Evolutionary conservation across 2,888 invertebrate genomes (phyloP), one percentile per base, ranked within the genome.

Genomic region (Trichogramma evanescens): DNA sequence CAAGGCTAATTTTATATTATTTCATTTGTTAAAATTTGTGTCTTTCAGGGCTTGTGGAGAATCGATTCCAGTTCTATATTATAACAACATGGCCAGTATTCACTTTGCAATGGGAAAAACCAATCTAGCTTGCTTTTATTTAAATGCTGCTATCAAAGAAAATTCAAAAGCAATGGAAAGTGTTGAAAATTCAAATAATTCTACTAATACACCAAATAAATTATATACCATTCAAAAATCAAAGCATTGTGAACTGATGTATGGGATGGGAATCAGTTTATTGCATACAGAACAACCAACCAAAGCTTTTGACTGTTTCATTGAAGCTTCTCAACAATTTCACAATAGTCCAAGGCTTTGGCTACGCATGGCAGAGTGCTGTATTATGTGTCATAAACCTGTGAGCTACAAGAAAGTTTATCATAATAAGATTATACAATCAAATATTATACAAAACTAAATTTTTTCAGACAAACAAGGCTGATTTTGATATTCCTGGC

Each of bases 331-430:
- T 0, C 86, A 93, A 65, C 86, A 89, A 61, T 92, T 90, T 71
- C 92, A 91, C 64, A 88, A 89, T 68, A 95, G 95, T 78, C 91
- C 95, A 4, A 82, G 91, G 59, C 82, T 97, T 48, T 98, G 97
- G 96, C 80, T 95, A 60, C 83, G 96, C 69, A 81, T 97, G 70
- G 95, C 96, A 0, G 97, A 97, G 78, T 94, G 95, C 73, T 94
- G 94, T 75, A 89, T 94, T 50, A 85, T 83, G 69, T 83, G 83
- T 71, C 83, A 86, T 69, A 86, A 86, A 72, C 80, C 80, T 65
- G 84, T 84, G 67, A 82, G 83, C 73, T 26, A 26, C 26, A 26
- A 26, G 26, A 42, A 62, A 55, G 56, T 5, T 46, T 5, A 43
- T 42, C 6, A 44, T 54, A 38, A 48, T 52, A 13, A 43, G 26